Evolutionary conservation across 2,113 vertebrate species (phyloP).

Genomic region (Ceyx margarethae): DNA sequence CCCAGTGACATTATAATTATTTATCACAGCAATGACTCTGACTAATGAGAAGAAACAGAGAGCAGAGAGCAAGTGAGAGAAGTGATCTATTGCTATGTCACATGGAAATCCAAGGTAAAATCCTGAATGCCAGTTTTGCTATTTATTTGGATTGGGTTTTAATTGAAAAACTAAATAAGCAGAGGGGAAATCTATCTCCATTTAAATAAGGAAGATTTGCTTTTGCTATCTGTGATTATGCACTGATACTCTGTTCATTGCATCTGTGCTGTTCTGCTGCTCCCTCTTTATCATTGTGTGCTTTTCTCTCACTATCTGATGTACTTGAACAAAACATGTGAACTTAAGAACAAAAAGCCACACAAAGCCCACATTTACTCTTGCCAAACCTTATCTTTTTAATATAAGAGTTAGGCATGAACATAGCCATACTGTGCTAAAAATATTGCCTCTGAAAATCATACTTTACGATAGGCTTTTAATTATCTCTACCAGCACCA

Average conservation of each 20-base stretch:
- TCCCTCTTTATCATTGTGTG: background rate
- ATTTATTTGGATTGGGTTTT: background rate
- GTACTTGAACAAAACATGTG: background rate
- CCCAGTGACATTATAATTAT: background rate
- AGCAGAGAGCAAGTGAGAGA: background rate
- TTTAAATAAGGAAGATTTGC: background rate
- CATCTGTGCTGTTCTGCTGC: background rate
- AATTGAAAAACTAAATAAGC: background rate
- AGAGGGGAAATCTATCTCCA: background rate
- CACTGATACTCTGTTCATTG: background rate
- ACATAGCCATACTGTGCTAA: background rate
- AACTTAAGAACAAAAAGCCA: conserved; percentile 1
- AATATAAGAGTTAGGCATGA: background rate
- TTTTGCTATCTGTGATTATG: background rate
- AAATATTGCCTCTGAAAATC: conserved; percentile 6
- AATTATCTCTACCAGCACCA: background rate
- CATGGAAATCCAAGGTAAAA: background rate
- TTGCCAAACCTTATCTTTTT: conserved; percentile 6
- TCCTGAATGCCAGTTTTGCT: background rate
- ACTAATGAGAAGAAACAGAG: background rate
- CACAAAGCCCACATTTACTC: background rate
- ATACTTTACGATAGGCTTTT: background rate
- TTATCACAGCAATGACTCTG: background rate
- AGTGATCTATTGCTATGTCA: background rate
- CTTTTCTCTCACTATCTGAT: background rate